Conservation (phyloP, 1,140 invertebrate species). For the Hydropsyche tenuis region DNA sequence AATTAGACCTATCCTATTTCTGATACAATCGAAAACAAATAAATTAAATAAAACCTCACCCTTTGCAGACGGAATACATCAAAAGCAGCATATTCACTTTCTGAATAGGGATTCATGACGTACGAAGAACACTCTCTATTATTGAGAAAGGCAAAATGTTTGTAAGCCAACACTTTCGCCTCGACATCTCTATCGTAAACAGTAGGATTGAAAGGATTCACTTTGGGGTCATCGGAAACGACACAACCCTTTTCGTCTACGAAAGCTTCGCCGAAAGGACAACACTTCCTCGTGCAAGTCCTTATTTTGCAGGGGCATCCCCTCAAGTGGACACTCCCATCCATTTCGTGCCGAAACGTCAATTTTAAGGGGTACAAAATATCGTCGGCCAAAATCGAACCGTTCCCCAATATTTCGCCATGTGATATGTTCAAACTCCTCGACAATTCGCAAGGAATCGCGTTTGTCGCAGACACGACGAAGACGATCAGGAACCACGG, state of each 20-base stretch:
- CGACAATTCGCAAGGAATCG: slow-evolving; percentile 28
- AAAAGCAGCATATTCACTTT: not conserved
- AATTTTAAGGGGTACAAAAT: slow-evolving; percentile 10
- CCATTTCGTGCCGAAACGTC: slow-evolving; percentile 14
- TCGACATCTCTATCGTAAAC: not conserved
- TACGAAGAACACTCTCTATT: not conserved
- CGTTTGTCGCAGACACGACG: not conserved
- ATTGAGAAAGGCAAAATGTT: not conserved
- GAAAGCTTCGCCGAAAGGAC: slow-evolving; percentile 36
- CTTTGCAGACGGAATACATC: not conserved
- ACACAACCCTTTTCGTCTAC: slow-evolving; percentile 5
- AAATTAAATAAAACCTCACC: slow-evolving; percentile 2
- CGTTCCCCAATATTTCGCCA: slow-evolving; percentile 11
- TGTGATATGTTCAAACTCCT: slow-evolving; percentile 42
- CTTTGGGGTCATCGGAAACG: slow-evolving; percentile 13
- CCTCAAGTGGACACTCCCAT: slow-evolving; percentile 10
- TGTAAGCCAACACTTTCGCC: not conserved
- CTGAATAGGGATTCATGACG: not conserved
- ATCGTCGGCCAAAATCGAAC: slow-evolving; percentile 28
- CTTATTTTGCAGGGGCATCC: slow-evolving; percentile 41
- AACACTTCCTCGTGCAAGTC: slow-evolving; percentile 44
- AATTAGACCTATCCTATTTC: too few relatives aligned
- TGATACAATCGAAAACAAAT: not conserved
- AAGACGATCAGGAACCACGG: not conserved
- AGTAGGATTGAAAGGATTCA: slow-evolving; percentile 36